Conservation (phyloP, 2,888 invertebrate species). For the Acleris cristana region DNA sequence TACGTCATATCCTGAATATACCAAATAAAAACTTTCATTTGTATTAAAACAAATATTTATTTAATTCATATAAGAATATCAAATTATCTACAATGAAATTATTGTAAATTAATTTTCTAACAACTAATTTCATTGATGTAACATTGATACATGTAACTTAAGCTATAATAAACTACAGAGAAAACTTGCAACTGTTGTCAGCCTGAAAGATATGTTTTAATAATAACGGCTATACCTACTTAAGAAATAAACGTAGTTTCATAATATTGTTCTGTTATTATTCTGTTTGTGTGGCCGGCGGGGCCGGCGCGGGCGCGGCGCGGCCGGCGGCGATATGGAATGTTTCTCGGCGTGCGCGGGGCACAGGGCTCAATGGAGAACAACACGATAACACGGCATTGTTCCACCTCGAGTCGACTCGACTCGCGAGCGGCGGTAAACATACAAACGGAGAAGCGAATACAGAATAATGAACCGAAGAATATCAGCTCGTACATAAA, state of each 20-base stretch:
- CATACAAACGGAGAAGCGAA: constrained; percentile 41
- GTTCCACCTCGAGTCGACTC: constrained; percentile 11
- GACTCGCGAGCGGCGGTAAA: constrained; percentile 18
- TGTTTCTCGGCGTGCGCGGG: constrained; percentile 66
- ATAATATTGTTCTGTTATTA: constrained; percentile 78
- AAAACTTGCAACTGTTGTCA: constrained; percentile 81
- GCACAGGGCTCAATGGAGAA: constrained; percentile 1
- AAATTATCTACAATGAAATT: constrained; percentile 83
- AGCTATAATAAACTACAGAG: constrained; percentile 79
- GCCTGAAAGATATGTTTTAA: constrained; percentile 79
- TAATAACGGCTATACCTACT: constrained; percentile 70
- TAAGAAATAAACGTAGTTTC: constrained; percentile 75
- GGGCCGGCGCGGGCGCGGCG: constrained; percentile 42
- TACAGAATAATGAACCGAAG: constrained; percentile 73
- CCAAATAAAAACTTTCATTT: constrained; percentile 55
- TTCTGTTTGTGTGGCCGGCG: constrained; percentile 51
- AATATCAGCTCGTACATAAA: constrained; percentile 69
- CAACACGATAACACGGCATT: constrained; percentile 21
- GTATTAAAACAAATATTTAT: constrained; percentile 83
- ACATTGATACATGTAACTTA: constrained; percentile 71
- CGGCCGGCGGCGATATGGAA: constrained; percentile 72
- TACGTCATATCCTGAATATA: neutral
- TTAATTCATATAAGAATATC: constrained; percentile 80
- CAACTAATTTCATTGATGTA: constrained; percentile 79
- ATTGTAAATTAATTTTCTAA: constrained; percentile 69